Percentiles rank a stretch among this genome's conserved stretches.
Conservation (phyloP, 2,797 vertebrate species). For the Mallotus villosus region DNA sequence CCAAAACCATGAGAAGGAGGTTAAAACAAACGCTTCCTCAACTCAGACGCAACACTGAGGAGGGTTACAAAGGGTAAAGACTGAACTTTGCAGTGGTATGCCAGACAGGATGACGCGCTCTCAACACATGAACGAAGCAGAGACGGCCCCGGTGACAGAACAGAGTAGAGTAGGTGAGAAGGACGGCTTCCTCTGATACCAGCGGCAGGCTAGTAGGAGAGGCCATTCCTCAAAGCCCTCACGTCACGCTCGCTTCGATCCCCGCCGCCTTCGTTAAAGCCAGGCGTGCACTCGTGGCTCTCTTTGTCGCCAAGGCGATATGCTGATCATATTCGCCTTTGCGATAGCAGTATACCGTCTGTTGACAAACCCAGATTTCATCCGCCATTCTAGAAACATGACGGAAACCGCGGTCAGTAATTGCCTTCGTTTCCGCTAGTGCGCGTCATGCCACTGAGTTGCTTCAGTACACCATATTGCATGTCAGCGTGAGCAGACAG, state of each 20-base stretch:
- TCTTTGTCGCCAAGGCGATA: neutral
- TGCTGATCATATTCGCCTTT: constrained; percentile 38
- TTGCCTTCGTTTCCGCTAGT: too few species aligned
- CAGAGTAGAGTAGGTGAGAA: constrained; percentile 7
- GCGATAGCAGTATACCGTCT: neutral
- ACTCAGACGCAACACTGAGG: too few species aligned
- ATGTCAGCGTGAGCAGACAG: constrained; percentile 40
- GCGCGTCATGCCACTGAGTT: constrained; percentile 21
- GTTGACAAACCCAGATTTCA: neutral
- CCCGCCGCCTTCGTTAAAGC: neutral
- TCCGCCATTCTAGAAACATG: constrained; percentile 13
- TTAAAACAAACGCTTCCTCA: too few species aligned
- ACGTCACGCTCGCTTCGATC: constrained; percentile 10
- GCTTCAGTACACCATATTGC: constrained; percentile 27
- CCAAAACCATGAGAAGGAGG: too few species aligned
- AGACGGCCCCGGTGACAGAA: constrained; percentile 46
- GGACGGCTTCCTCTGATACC: constrained; percentile 35
- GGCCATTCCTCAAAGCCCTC: constrained; percentile 9
- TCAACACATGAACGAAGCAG: constrained; percentile 50
- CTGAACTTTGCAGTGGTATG: constrained; percentile 42
- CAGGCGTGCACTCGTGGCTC: neutral
- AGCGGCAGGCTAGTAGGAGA: constrained; percentile 16
- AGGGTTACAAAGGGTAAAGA: too few species aligned
- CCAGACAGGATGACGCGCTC: constrained; percentile 56
- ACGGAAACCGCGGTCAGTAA: neutral